Conservation (phyloP, 2,113 vertebrate species). For the Neodon shergylaensis region DNA sequence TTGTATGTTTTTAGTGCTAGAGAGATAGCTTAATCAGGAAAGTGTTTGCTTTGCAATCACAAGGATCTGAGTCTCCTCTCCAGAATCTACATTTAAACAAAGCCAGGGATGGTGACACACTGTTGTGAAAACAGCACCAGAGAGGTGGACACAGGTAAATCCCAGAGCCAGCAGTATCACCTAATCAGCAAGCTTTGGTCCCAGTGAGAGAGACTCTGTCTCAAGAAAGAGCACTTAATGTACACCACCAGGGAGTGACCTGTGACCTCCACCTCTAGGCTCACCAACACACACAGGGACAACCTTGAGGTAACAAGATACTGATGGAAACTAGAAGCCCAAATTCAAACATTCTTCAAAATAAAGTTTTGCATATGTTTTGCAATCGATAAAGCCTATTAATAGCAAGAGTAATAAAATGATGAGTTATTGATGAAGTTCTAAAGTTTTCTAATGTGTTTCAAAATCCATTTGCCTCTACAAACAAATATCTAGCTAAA, state of each 20-base stretch:
- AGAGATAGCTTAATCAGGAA: not conserved
- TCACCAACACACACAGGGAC: no score
- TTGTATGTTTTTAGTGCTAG: not conserved
- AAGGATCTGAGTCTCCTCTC: not conserved
- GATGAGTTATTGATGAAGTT: not conserved
- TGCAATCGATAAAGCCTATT: not conserved
- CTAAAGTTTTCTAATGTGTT: not conserved
- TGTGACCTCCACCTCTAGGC: not conserved
- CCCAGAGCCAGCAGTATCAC: not conserved
- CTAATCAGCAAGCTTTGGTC: not conserved
- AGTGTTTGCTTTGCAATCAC: not conserved
- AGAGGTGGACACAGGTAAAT: not conserved
- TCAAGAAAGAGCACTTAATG: not conserved
- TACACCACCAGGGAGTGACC: not conserved
- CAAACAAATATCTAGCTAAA: conserved; percentile 2
- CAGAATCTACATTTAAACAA: not conserved
- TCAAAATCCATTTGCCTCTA: conserved; percentile 11
- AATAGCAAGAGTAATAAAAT: not conserved
- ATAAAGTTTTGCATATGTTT: not conserved
- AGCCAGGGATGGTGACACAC: not conserved
- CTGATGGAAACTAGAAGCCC: not conserved
- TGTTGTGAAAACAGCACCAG: not conserved
- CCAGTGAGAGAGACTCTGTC: not conserved
- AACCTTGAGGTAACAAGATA: not conserved
- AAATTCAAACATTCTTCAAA: not conserved